Conservation (phyloP, 2,113 vertebrate species). For the Barbus barbus region DNA sequence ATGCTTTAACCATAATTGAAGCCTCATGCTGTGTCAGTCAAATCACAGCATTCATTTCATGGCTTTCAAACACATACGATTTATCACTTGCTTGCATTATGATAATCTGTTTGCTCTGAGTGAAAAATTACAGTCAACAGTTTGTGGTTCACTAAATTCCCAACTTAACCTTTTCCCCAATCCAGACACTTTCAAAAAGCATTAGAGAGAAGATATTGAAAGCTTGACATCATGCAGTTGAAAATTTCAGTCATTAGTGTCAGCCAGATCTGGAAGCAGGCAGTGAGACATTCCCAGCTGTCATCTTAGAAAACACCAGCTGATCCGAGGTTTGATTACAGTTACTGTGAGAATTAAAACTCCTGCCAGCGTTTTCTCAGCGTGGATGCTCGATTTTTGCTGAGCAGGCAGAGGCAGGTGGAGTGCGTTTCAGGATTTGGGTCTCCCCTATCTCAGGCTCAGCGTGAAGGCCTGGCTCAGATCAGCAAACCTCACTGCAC, state of each 20-base stretch:
- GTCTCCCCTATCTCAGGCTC: constrained; percentile 1
- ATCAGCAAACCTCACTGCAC: not conserved
- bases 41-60: constrained; percentile 5
- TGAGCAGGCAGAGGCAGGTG: constrained; percentile 36
- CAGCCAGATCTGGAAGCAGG: not conserved
- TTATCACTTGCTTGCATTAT: not conserved
- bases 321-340: constrained; percentile 3
- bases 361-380: constrained; percentile 16
- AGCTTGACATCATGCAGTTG: no score
- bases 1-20: not conserved
- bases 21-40: not conserved
- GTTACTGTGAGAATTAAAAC: constrained; percentile 15
- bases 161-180: not conserved
- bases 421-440: constrained; percentile 30
- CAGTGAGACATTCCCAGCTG: constrained; percentile 14
- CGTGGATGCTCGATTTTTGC: not conserved
- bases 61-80: not conserved
- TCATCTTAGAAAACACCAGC: constrained; percentile 5
- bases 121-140: not conserved
- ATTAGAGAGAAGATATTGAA: not conserved
- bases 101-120: not conserved
- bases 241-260: not conserved
- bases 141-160: not conserved
- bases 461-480: not conserved
- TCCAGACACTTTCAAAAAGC: constrained; percentile 11